A percentile compares a stretch with the other conserved stretches of the same genome.
Conservation (phyloP, 2,797 vertebrate species). For the Sphaeramia orbicularis region DNA sequence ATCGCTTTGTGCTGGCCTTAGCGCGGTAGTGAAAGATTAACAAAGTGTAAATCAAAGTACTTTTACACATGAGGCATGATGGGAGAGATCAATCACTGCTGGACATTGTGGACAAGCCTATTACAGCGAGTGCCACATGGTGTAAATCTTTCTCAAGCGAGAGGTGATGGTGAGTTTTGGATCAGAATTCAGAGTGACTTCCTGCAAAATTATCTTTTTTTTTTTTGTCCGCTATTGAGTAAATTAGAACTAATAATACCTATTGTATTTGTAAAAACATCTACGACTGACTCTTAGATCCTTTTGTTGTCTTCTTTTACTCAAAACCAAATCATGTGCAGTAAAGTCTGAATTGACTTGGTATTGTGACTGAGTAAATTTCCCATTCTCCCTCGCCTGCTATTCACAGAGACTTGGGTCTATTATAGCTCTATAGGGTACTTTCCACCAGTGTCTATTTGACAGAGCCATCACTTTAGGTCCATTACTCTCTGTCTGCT, state of each 20-base stretch:
- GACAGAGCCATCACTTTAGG: conserved; percentile 63
- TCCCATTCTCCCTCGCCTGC: conserved; percentile 7
- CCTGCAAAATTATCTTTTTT: conserved; percentile 25
- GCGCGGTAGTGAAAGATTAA: conserved; percentile 62
- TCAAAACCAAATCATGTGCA: conserved; percentile 12
- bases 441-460: conserved; percentile 57
- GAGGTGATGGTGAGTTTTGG: conserved; percentile 25
- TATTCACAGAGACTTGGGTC: conserved; percentile 28
- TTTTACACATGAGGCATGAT: conserved; percentile 66
- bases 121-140: conserved; percentile 63
- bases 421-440: conserved; percentile 36
- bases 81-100: conserved; percentile 66
- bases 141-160: conserved; percentile 60
- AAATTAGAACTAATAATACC: not conserved
- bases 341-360: conserved; percentile 8
- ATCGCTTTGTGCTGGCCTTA: conserved; percentile 3
- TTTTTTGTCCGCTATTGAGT: too few relatives aligned
- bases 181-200: conserved; percentile 45
- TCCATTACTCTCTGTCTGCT: conserved; percentile 75
- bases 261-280: not conserved
- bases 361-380: conserved; percentile 14
- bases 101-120: conserved; percentile 65
- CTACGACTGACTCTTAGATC: not conserved
- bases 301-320: not conserved
- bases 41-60: conserved; percentile 73